Base-by-base conservation (phyloP, 2,888 invertebrate genomes). In the Athrips mouffetella region DNA sequence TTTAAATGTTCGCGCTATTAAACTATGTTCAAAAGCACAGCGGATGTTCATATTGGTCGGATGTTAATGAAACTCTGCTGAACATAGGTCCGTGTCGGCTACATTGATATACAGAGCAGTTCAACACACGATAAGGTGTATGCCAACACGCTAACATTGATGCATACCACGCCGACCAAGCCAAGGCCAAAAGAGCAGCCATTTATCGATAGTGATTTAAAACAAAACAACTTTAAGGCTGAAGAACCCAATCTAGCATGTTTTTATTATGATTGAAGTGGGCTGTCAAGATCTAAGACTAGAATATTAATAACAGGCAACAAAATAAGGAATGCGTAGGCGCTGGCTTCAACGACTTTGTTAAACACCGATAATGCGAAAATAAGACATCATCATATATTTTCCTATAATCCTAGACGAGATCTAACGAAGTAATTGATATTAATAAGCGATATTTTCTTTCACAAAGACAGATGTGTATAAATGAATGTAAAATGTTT, bases 41-140 rank as follows among this genome's bases (percentile, higher is more conserved):
- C 41, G 49, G n/a, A 54, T 60, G 57, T 63, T 58, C 61, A 60
- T 57, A 57, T 51, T 30, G 37, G 47, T 42, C 52, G 60, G 55
- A 59, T 60, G 54, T 48, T 51, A 47, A 51, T 65, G 55, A 58
- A 54, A 53, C 53, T 54, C 47, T 53, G 58, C 57, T 65, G 60
- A 62, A 70, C 67, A 66, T 67, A 65, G 65, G 60, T 54, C 52
- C 62, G 61, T 61, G 62, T 63, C 64, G 65, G 61, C 58, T 59
- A 61, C 58, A 61, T 63, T 68, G 70, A 74, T 73, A n/a, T n/a
- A 73, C 65, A 72, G 74, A 67, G 59, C 76, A 80, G 87, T 87
- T 88, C 87, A 87, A 85, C 84, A 87, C 64, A 88, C 87, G 87
- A 88, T 87, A 88, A 88, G 77, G 74, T 73, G 72, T 73, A 73